These are phyloP conservation scores for Strigamia maritima DNA, from an alignment of 2,888 invertebrate species.

Conservation along the genomic window DNA sequence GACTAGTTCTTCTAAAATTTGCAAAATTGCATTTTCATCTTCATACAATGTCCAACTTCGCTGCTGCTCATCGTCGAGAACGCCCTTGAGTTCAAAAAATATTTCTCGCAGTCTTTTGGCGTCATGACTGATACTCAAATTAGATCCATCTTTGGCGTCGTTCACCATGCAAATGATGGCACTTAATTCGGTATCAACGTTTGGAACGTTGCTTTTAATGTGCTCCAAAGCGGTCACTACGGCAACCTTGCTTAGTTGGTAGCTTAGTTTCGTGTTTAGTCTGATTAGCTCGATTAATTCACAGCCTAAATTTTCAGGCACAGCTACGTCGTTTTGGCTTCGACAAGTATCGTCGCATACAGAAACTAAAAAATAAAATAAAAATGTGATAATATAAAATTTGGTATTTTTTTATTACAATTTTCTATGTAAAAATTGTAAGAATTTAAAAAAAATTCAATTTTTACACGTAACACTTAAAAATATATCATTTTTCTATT, in stretches of 20 bases:
- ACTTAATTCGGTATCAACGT: conserved; percentile 15
- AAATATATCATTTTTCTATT: too few relatives aligned
- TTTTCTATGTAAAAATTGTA: background rate
- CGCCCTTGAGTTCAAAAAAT: conserved; percentile 76
- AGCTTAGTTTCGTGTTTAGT: conserved; percentile 28
- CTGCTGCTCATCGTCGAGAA: conserved; percentile 93
- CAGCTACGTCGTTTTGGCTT: background rate
- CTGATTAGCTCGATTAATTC: conserved; percentile 33
- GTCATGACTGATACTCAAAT: conserved; percentile 64
- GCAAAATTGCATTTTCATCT: conserved; percentile 82
- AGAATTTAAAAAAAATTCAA: too few relatives aligned
- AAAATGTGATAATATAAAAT: too few relatives aligned
- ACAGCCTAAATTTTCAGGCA: conserved; percentile 27
- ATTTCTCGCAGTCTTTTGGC: conserved; percentile 77
- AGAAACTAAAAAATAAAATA: background rate
- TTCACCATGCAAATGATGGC: conserved; percentile 31
- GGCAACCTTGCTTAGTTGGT: conserved; percentile 25
- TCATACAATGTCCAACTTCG: conserved; percentile 93
- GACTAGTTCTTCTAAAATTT: conserved; percentile 62
- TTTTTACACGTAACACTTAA: too few relatives aligned
- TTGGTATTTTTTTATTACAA: too few relatives aligned
- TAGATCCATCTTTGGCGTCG: conserved; percentile 27
- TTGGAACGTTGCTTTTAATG: conserved; percentile 7
- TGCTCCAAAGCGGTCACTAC: conserved; percentile 12
- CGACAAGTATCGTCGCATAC: background rate